Evolutionary conservation across 2,888 invertebrate genomes (phyloP).

Genomic region (Chloroclysta siterata): DNA sequence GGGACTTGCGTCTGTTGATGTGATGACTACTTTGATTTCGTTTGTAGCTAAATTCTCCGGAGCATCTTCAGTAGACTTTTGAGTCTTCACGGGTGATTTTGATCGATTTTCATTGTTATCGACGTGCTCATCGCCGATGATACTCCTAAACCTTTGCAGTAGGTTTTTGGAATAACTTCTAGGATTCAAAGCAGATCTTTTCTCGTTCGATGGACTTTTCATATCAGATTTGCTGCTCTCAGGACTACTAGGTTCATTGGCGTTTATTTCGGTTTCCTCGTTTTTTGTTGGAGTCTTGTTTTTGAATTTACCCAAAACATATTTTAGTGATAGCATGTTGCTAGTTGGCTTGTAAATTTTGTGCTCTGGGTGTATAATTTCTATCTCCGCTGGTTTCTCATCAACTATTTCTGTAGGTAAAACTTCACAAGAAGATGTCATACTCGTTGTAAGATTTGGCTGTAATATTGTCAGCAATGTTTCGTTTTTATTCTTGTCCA

Average conservation of each 20-base stretch:
- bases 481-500: constrained; percentile 71
- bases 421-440: constrained; percentile 84
- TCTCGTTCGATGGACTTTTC: constrained; percentile 75
- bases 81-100: constrained; percentile 48
- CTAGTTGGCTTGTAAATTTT: constrained; percentile 90
- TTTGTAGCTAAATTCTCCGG: constrained; percentile 56
- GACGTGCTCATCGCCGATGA: constrained; percentile 78
- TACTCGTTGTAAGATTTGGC: constrained; percentile 79
- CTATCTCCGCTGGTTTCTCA: constrained; percentile 73
- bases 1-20: constrained; percentile 67
- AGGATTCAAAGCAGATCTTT: constrained; percentile 73
- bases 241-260: constrained; percentile 71
- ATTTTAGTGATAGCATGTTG: constrained; percentile 82
- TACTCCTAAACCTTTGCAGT: constrained; percentile 78
- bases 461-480: constrained; percentile 65
- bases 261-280: constrained; percentile 72
- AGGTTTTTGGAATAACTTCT: constrained; percentile 79
- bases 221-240: constrained; percentile 66
- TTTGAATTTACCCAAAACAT: constrained; percentile 84
- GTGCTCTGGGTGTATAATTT: constrained; percentile 90
- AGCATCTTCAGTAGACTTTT: constrained; percentile 47
- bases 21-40: constrained; percentile 73
- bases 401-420: constrained; percentile 74
- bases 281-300: constrained; percentile 71
- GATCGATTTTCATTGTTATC: constrained; percentile 69